These are phyloP conservation scores for Gorilla gorilla DNA, from an alignment of 2,113 vertebrate species.

Conservation along the genomic window DNA sequence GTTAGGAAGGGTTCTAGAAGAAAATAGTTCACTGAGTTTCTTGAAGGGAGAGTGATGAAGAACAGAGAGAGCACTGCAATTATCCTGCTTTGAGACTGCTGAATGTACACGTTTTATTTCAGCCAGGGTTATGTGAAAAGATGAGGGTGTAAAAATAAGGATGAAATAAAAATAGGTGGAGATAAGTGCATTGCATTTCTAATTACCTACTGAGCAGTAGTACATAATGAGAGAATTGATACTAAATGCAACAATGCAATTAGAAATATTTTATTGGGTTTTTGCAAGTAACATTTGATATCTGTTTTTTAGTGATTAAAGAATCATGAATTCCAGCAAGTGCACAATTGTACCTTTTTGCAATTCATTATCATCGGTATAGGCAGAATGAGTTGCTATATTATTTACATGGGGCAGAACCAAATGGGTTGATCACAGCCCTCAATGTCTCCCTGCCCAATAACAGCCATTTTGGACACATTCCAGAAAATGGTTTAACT, in stretches of 20 bases:
- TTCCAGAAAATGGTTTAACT: constrained; percentile 80
- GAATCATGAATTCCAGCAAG: constrained; percentile 56
- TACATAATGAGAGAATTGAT: neutral
- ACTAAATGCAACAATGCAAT: neutral
- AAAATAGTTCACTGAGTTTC: neutral
- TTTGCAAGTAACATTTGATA: neutral
- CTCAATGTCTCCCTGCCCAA: constrained; percentile 70
- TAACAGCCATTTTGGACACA: constrained; percentile 70
- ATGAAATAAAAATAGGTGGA: neutral
- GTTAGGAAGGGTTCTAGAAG: neutral
- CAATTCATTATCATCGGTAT: constrained; percentile 60
- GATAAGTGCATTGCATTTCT: neutral
- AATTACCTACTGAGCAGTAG: neutral
- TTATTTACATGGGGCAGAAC: constrained; percentile 66
- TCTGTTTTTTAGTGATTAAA: constrained; percentile 40
- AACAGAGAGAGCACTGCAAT: neutral
- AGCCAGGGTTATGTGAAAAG: neutral
- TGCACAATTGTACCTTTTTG: constrained; percentile 23
- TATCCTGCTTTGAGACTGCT: neutral
- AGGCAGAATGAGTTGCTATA: constrained; percentile 71
- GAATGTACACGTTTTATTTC: neutral
- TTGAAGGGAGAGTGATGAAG: neutral
- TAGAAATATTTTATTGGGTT: neutral
- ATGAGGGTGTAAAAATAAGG: neutral
- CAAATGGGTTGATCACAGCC: constrained; percentile 66